Conservation (phyloP, 2,113 vertebrate genomes). For the Pteropus alecto region DNA sequence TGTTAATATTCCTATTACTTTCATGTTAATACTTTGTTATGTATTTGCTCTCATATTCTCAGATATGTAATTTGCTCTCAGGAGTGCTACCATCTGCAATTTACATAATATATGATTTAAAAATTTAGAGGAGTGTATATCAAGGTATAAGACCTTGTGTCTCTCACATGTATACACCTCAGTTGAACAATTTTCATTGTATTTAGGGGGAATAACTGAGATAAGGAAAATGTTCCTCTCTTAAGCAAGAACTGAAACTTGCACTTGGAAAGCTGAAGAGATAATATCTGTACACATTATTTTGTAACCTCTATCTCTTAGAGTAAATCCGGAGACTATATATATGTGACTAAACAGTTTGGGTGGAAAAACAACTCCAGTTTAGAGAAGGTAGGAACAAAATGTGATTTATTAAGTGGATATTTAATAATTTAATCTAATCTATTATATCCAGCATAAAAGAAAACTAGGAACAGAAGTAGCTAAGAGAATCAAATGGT, state of each 20-base stretch:
- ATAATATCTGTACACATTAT: background rate
- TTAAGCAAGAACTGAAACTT: background rate
- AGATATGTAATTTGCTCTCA: background rate
- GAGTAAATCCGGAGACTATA: background rate
- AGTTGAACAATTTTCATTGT: background rate
- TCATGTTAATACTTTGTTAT: background rate
- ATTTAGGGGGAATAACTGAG: background rate
- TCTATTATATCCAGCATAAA: background rate
- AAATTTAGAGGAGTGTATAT: background rate
- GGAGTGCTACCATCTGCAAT: background rate
- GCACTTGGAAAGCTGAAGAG: background rate
- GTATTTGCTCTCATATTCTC: background rate
- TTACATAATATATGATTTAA: background rate
- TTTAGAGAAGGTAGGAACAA: background rate
- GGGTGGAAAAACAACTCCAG: background rate
- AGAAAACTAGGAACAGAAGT: background rate
- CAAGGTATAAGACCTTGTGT: background rate
- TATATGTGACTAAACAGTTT: background rate
- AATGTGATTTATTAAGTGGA: background rate
- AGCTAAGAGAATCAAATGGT: background rate
- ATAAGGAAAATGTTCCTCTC: background rate
- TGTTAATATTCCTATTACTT: background rate
- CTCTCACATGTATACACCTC: background rate
- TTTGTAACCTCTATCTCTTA: background rate
- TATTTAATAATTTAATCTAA: background rate